Percentiles rank a stretch among this genome's conserved stretches.
Evolutionary conservation across 2,888 invertebrate species (phyloP).

Genomic region (Coremacera marginata): DNA sequence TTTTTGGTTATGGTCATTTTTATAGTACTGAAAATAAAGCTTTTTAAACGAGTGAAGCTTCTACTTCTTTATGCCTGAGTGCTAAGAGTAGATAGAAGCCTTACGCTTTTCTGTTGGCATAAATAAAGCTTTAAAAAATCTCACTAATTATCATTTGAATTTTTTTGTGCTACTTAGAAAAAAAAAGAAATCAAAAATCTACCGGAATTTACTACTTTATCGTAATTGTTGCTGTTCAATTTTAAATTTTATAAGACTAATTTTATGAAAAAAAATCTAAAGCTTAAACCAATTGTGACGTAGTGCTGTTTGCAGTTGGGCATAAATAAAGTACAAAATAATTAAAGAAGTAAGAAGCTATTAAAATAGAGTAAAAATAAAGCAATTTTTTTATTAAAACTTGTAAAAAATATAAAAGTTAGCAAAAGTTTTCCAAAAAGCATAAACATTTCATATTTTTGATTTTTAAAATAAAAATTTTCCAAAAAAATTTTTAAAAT

Average conservation of each 20-base stretch:
- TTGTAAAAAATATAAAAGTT: no score
- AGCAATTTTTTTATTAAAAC: no score
- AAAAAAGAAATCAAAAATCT: background rate
- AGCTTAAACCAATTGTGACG: background rate
- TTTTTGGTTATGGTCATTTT: background rate
- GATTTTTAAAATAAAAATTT: no score
- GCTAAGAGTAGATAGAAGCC: no score
- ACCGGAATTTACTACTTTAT: background rate
- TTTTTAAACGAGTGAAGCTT: background rate
- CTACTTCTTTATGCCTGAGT: background rate
- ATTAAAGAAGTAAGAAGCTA: no score
- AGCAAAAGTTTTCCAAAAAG: no score
- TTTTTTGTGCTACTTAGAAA: background rate
- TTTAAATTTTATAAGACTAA: background rate
- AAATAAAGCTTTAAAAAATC: background rate
- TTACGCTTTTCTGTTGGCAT: no score
- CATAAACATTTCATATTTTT: no score
- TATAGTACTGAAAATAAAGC: background rate
- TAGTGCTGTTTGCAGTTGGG: slow-evolving; percentile 19
- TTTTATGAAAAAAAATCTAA: background rate
- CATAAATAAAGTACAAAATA: background rate
- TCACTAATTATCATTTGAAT: slow-evolving; percentile 8
- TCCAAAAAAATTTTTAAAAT: no score
- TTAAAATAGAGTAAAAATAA: background rate
- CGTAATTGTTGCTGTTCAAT: slow-evolving; percentile 2